Evolutionary conservation across 1,140 invertebrate genomes (phyloP).

Genomic region (Choristoneura fumiferana): DNA sequence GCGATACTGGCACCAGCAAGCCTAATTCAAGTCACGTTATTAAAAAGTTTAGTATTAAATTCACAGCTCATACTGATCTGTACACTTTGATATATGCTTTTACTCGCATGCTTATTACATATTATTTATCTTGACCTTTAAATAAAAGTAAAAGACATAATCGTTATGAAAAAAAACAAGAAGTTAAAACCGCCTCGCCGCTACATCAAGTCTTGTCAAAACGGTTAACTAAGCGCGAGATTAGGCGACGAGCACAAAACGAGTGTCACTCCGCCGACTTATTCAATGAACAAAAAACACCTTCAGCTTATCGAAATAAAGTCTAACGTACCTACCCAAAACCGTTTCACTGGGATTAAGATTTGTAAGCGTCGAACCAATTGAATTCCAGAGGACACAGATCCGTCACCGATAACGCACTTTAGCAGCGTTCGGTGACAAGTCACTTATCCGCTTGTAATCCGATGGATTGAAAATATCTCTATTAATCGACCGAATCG

Average conservation of each 20-base stretch:
- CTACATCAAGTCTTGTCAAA: conserved; percentile 72
- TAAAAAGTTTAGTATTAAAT: too few relatives aligned
- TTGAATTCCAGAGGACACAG: conserved; percentile 69
- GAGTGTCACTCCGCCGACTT: conserved; percentile 42
- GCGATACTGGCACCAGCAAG: too few relatives aligned
- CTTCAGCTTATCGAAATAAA: conserved; percentile 16
- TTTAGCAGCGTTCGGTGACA: conserved; percentile 67
- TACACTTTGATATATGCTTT: too few relatives aligned
- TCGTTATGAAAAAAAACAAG: too few relatives aligned
- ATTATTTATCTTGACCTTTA: too few relatives aligned
- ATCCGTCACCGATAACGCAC: conserved; percentile 72
- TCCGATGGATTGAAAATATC: conserved; percentile 56
- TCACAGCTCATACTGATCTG: too few relatives aligned
- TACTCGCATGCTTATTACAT: too few relatives aligned
- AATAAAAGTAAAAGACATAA: too few relatives aligned
- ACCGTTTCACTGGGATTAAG: conserved; percentile 27
- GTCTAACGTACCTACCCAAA: not conserved
- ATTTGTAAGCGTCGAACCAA: conserved; percentile 52
- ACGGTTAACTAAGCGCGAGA: conserved; percentile 74
- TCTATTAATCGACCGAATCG: conserved; percentile 48
- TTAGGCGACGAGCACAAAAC: conserved; percentile 72
- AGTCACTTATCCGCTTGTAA: conserved; percentile 68
- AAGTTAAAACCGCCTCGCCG: conserved; percentile 47
- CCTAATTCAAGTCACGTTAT: too few relatives aligned
- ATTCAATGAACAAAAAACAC: conserved; percentile 11